Evolutionary conservation across 2,888 invertebrate genomes (phyloP), one percentile per base, ranked within the genome.

Genomic region (Drosophila colorata): DNA sequence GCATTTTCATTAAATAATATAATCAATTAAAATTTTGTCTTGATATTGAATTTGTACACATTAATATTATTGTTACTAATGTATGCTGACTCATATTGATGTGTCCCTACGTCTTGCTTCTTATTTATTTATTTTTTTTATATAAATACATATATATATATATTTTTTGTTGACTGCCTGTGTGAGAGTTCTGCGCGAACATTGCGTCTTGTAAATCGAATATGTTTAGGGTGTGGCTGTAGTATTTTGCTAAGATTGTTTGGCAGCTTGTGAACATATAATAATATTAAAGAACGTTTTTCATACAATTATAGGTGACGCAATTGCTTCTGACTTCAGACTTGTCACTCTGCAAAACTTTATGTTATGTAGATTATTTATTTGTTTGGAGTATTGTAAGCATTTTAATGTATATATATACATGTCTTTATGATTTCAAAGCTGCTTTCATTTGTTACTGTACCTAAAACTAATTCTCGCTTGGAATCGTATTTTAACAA

Each of bases 141-240:
- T n/a, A n/a, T n/a, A n/a, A 23, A 23, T 23, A 23, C 5, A 23
- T 23, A 23, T 23, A 23, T 23, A 23, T 23, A 23, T 23, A 23
- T 25, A 6, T 25, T 25, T 25, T 25, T 8, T 9, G 8, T 28
- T 28, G 8, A 28, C 1, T 58, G 23, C 40, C n/a, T 56, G 43
- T 59, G 55, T 48, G 33, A 33, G 37, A 16, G 18, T 52, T 55
- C 46, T 51, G 33, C 57, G 57, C 48, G 55, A 61, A 66, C 48
- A 44, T 44, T 66, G 44, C 11, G 40, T 33, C 44, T 37, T 59
- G 25, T 53, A 44, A 49, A 44, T 37, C 49, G 56, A 65, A 56
- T 57, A 25, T 66, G 69, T 67, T 69, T 67, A 69, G 78, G 78
- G 78, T 76, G 78, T 78, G 78, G 78, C 80, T 72, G 58, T 51